Base-by-base conservation (phyloP, 2,113 vertebrate genomes). In the Gulo gulo region DNA sequence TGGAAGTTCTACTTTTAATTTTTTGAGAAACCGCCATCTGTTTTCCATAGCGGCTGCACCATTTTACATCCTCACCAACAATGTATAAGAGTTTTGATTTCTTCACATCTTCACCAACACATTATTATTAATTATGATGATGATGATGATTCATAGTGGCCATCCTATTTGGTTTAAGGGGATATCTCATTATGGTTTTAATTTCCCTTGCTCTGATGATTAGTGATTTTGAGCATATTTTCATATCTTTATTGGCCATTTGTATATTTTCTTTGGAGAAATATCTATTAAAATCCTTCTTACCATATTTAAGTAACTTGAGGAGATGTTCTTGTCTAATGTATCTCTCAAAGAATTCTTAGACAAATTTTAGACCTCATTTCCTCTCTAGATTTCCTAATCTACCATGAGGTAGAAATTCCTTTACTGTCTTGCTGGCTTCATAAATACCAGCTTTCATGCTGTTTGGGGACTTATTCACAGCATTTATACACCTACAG, bases 401-500 rank as follows among this genome's bases (percentile, higher is more conserved):
- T 21, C 16, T 97, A 39, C 91, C 76, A 2, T 92, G 97, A 89
- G 87, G 96, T 97, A 98, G 95, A 97, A 97, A 95, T 71, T 42
- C 92, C 91, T 39, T 7, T 2, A 81, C 89, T 96, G 78, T 0
- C 80, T 61, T 45, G 11, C 81, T 88, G 96, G 93, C 96, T 98
- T 88, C 98, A 93, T 98, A 92, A 98, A 97, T 91, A 96, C 97
- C 96, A 96, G 95, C 91, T 82, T 98, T 97, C 79, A 92, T 47
- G 0, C 94, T 97, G 96, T 97, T 95, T 98, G 97, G 97, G 97
- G 96, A 97, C 18, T 0, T 7, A 96, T 97, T 98, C 96, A 97
- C 95, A 98, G 97, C 98, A 98, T 98, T 97, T 73, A 10, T 97
- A 98, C 98, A 98, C 98, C 98, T 98, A 98, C 98, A 91, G 94